Percentiles rank a stretch among this genome's conserved stretches.
Conservation (phyloP, 2,888 invertebrate genomes). For the Hyppa rectilinea region DNA sequence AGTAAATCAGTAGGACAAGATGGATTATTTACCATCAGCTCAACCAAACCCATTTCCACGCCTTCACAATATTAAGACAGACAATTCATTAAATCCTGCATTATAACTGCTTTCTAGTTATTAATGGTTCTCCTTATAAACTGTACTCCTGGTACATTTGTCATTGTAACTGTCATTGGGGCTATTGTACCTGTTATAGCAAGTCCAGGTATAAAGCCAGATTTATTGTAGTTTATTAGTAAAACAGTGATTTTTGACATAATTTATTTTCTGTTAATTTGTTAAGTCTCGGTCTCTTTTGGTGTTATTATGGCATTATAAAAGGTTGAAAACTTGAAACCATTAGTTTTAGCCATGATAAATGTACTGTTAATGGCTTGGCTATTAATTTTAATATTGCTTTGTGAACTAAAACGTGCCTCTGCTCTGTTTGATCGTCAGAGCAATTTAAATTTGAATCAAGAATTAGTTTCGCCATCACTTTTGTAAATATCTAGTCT, state of each 20-base stretch:
- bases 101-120: conserved; percentile 56
- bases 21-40: conserved; percentile 8
- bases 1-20: background rate
- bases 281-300: conserved; percentile 14
- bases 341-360: conserved; percentile 36
- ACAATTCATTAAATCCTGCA: conserved; percentile 52
- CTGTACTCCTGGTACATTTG: conserved; percentile 47
- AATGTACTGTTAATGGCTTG: conserved; percentile 35
- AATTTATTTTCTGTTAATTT: conserved; percentile 51
- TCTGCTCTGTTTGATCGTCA: background rate
- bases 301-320: background rate
- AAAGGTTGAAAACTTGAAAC: conserved; percentile 18
- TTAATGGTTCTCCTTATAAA: conserved; percentile 52
- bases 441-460: background rate
- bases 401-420: background rate
- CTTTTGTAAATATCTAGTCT: background rate
- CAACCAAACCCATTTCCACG: conserved; percentile 7
- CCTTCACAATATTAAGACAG: conserved; percentile 39
- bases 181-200: conserved; percentile 44
- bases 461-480: background rate
- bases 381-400: conserved; percentile 33
- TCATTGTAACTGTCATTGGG: conserved; percentile 52
- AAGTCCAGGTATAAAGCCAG: conserved; percentile 15
- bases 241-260: conserved; percentile 41
- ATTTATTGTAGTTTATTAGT: conserved; percentile 34